These are phyloP conservation scores for Hydropotes inermis DNA, from an alignment of 2,113 vertebrate genomes.

Conservation along the genomic window DNA sequence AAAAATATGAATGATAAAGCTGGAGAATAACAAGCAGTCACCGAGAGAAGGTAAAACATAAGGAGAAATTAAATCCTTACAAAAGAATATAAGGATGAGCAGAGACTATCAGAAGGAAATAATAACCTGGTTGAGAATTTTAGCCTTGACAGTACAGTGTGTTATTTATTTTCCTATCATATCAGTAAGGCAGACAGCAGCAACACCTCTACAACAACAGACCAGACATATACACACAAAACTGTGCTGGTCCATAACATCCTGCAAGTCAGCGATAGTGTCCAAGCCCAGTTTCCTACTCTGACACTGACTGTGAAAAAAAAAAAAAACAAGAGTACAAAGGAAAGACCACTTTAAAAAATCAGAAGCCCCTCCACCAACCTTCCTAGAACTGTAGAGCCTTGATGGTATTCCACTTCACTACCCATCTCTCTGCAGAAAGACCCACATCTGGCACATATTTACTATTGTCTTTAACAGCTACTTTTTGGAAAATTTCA, in stretches of 20 bases:
- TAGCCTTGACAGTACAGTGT: neutral
- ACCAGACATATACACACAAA: neutral
- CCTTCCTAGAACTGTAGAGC: neutral
- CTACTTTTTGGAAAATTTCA: neutral
- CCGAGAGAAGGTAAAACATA: neutral
- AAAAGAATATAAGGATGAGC: neutral
- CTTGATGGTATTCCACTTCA: neutral
- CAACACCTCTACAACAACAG: neutral
- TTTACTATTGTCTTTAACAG: neutral
- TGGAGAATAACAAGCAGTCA: neutral
- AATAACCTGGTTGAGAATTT: neutral
- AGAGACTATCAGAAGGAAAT: neutral
- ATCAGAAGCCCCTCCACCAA: neutral
- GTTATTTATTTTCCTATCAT: neutral
- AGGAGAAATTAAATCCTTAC: neutral
- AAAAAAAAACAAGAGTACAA: neutral
- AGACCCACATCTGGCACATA: fast-evolving
- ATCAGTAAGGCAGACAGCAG: neutral
- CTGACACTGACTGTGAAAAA: neutral
- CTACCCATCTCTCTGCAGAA: neutral
- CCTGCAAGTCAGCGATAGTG: neutral
- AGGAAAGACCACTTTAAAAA: neutral
- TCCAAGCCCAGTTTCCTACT: neutral
- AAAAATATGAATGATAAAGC: neutral
- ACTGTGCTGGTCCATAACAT: neutral